Base-by-base conservation (phyloP, 2,888 invertebrate species). In the Amiota mariae region DNA sequence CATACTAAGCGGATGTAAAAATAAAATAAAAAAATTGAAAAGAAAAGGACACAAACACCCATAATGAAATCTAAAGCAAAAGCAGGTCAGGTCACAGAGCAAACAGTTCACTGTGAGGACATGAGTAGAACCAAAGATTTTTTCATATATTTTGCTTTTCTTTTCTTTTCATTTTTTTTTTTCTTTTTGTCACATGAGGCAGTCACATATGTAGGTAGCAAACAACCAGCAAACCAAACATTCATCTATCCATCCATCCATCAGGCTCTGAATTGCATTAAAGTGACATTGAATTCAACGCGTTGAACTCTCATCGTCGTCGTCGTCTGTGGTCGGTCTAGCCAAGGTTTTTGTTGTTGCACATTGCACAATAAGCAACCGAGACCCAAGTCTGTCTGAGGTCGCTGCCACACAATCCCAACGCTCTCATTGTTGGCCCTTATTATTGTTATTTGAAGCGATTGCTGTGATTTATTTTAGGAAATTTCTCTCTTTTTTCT, bases 1-100 rank as follows among this genome's bases (percentile, higher is more conserved):
- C 72, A 75, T 81, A n/a, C n/a, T n/a, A 59, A 59, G 82, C 85
- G 82, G 85, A 82, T 82, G 84, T 82, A 57, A 77, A 75, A 11
- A 66, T 68, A 76, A 72, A 76, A 24, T 49, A 72, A 72, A 73
- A 84, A 76, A 71, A 71, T 75, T 54, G 78, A 66, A 51, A 24
- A 13, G 54, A n/a, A 18, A 51, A 48, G 24, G 36, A 36, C 36
- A 36, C 11, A 18, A n/a, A 47, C n/a, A 64, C 8, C 3, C 4
- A 47, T 9, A 36, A 64, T n/a, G 9, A 36, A 63, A 46, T 36
- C 46, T 12, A 64, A 64, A 76, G 68, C 24, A 9, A 71, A 77
- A 74, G 74, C 80, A 78, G 80, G 72, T 76, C 81, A 76, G 76
- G 57, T 48, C 67, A 68, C 20, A 36, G 57, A 11, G 57, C 36